These are phyloP conservation scores for Silurus asotus DNA, from an alignment of 2,113 vertebrate genomes.

Conservation along the genomic window DNA sequence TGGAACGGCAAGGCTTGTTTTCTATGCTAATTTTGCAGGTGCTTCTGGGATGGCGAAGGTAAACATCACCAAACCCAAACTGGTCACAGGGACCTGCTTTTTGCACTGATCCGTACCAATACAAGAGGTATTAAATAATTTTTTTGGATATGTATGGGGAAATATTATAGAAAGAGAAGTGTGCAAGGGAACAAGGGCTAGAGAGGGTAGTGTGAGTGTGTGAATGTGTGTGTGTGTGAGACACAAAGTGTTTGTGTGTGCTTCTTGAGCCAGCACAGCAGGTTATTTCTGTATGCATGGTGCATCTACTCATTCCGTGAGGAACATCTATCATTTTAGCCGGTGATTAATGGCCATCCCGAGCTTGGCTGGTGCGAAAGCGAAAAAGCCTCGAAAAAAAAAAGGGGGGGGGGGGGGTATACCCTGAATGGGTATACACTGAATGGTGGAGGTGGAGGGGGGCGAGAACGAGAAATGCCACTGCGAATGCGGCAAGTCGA, in stretches of 20 bases:
- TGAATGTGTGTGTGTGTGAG: conserved; percentile 33
- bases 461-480: conserved; percentile 47
- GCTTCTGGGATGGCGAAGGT: conserved; percentile 22
- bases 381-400: conserved; percentile 45
- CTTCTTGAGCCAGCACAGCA: conserved; percentile 53
- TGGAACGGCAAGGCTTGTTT: conserved; percentile 14
- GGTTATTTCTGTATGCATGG: conserved; percentile 59
- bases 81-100: background rate
- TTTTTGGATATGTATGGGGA: background rate
- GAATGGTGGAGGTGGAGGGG: background rate
- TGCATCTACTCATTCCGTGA: conserved; percentile 55
- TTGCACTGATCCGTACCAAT: conserved; percentile 15
- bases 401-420: background rate
- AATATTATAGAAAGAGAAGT: conserved; percentile 8
- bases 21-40: conserved; percentile 36
- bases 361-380: conserved; percentile 50
- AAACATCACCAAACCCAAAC: background rate
- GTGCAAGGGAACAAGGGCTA: conserved; percentile 15
- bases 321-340: conserved; percentile 63
- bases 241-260: conserved; percentile 41
- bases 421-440: background rate
- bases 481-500: conserved; percentile 22
- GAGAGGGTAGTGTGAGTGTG: background rate
- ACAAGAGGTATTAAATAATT: conserved; percentile 11
- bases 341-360: conserved; percentile 60